Evolutionary conservation across 2,888 invertebrate species (phyloP).

Genomic region (Lasius fuliginosus): DNA sequence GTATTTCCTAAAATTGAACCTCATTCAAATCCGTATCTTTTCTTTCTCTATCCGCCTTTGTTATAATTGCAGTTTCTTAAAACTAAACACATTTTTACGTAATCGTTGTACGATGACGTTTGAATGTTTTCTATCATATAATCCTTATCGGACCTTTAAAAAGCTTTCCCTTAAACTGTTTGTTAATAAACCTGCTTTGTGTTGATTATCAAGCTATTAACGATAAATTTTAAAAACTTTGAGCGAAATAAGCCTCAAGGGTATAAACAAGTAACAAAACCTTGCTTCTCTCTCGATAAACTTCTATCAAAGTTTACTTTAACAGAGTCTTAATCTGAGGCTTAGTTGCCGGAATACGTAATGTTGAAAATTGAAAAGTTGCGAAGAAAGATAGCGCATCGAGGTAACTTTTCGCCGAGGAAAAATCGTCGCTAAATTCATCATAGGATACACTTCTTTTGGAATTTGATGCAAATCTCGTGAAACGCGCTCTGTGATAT

Average conservation of each 20-base stretch:
- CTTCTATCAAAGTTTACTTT: constrained; percentile 34
- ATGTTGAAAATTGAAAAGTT: constrained; percentile 37
- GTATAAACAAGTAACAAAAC: constrained; percentile 23
- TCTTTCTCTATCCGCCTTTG: not conserved
- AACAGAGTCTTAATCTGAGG: constrained; percentile 34
- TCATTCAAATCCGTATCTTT: not conserved
- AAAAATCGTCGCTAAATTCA: constrained; percentile 40
- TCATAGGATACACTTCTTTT: not conserved
- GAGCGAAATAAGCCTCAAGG: not conserved
- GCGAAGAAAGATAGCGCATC: constrained; percentile 25
- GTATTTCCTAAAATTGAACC: not conserved
- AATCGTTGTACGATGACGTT: not conserved
- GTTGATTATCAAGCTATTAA: constrained; percentile 11
- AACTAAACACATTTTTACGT: not conserved
- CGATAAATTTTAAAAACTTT: constrained; percentile 13
- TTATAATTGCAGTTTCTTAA: not conserved
- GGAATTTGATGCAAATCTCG: constrained; percentile 41
- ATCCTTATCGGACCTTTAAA: not conserved
- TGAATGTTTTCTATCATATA: not conserved
- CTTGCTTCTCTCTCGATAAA: constrained; percentile 12
- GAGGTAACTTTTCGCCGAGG: constrained; percentile 3
- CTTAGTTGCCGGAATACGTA: constrained; percentile 34
- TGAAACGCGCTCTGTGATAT: constrained; percentile 21
- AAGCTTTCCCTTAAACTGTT: not conserved
- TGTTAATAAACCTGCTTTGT: not conserved